A percentile compares a stretch with the other conserved stretches of the same genome.
Conservation (phyloP, 1,140 invertebrate genomes). For the Drosophila busckii region DNA sequence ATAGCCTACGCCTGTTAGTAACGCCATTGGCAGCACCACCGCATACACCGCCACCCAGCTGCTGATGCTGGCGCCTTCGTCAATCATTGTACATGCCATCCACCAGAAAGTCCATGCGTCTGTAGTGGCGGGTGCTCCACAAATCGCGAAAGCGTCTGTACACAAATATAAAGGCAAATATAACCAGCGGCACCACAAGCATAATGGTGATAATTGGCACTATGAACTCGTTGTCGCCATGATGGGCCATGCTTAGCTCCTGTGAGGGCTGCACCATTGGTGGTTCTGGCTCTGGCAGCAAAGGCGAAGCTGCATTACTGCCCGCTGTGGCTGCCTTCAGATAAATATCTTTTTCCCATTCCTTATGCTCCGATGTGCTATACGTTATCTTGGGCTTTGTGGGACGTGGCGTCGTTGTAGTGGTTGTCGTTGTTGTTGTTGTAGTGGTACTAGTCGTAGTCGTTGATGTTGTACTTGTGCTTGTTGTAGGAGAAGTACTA, state of each 20-base stretch:
- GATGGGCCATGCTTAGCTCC: constrained; percentile 57
- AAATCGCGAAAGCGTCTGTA: constrained; percentile 82
- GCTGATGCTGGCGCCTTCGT: constrained; percentile 47
- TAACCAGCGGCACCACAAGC: constrained; percentile 80
- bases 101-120: constrained; percentile 84
- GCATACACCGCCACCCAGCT: constrained; percentile 1
- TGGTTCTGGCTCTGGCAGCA: constrained; percentile 9
- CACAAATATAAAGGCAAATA: constrained; percentile 79
- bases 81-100: constrained; percentile 85
- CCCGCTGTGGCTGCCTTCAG: neutral
- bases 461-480: constrained; percentile 9
- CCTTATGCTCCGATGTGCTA: constrained; percentile 32
- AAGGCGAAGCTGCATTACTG: neutral
- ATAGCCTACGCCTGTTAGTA: constrained; percentile 10
- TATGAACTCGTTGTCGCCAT: constrained; percentile 78
- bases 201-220: constrained; percentile 80
- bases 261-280: constrained; percentile 45
- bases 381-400: constrained; percentile 50
- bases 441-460: constrained; percentile 25
- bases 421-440: constrained; percentile 40
- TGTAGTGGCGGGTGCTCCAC: constrained; percentile 83
- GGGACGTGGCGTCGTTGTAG: constrained; percentile 42
- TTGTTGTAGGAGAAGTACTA: neutral
- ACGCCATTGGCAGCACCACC: neutral
- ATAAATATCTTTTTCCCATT: constrained; percentile 7